These are phyloP conservation scores for Apistogramma diplotaenia DNA, from an alignment of 2,113 vertebrate genomes.

Conservation along the genomic window DNA sequence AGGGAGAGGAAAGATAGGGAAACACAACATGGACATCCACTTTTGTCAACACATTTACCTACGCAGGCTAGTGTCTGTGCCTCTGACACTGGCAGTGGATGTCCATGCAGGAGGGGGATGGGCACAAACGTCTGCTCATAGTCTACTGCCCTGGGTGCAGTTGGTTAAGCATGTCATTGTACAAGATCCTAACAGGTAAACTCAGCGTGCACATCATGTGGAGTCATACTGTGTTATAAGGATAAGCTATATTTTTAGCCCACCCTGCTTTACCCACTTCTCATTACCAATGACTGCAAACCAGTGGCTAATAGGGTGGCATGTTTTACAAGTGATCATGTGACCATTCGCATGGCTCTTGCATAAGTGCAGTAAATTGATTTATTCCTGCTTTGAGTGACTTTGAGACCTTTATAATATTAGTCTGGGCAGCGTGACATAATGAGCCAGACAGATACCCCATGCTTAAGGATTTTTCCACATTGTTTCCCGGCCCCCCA, in stretches of 20 bases:
- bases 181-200: background rate
- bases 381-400: background rate
- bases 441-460: background rate
- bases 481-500: background rate
- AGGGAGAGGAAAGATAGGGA: slow-evolving; percentile 29
- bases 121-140: background rate
- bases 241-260: background rate
- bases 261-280: background rate
- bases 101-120: fast-evolving
- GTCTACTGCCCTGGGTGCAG: background rate
- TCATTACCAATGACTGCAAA: background rate
- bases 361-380: background rate
- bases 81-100: background rate
- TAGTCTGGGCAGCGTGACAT: too few species aligned
- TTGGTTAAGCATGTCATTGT: background rate
- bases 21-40: slow-evolving; percentile 37
- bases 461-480: background rate
- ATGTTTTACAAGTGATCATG: background rate
- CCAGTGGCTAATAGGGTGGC: background rate
- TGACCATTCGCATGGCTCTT: background rate
- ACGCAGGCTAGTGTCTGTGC: background rate
- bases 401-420: background rate
- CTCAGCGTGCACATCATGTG: background rate
- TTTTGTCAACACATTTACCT: slow-evolving; percentile 28
- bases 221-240: background rate